Base-by-base conservation (phyloP, 2,797 vertebrate species). In the Enteromius paludinosus region DNA sequence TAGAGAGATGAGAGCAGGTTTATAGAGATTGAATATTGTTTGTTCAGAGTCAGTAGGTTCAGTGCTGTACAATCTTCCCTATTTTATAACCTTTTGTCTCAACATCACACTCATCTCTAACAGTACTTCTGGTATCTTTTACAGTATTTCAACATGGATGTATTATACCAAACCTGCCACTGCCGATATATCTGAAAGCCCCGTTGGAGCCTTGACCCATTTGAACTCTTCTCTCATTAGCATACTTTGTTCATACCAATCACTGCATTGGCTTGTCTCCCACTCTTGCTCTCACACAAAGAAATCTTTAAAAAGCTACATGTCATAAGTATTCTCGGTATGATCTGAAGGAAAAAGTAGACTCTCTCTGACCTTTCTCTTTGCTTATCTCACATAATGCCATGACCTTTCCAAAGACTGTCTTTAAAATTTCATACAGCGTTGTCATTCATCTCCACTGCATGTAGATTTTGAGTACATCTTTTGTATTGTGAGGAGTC, bases 341-440 rank as follows among this genome's bases (percentile, higher is more conserved):
- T 93, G 92, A 93, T 93, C 93, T 92, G 90, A 89, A 17, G 90
- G 92, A 87, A 89, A 65, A 87, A 72, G 86, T 90, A 91, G 87
- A 91, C 92, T 93, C 87, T 91, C 88, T 78, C 84, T 94, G 93
- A 94, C 94, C 94, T 95, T 94, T 95, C 90, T 91, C 91, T 93
- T 90, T 83, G 88, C 93, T 94, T 93, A 94, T 94, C 92, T 92
- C 90, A 90, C 91, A 93, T 91, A 92, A 92, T 87, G 90, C 88
- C 88, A 87, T 92, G 93, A 95, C 94, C 93, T 95, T 95, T 94
- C 87, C 89, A 86, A 85, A 91, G 89, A 88, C 89, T 87, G 86
- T 89, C 90, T 91, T 94, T 92, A 93, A 92, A 82, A 89, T 92
- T 91, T 91, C 17, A 84, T 87, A 90, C 91, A 91, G 89, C 84